Base-by-base conservation (phyloP, 2,797 vertebrate genomes). In the Otolemur crassicaudatus region DNA sequence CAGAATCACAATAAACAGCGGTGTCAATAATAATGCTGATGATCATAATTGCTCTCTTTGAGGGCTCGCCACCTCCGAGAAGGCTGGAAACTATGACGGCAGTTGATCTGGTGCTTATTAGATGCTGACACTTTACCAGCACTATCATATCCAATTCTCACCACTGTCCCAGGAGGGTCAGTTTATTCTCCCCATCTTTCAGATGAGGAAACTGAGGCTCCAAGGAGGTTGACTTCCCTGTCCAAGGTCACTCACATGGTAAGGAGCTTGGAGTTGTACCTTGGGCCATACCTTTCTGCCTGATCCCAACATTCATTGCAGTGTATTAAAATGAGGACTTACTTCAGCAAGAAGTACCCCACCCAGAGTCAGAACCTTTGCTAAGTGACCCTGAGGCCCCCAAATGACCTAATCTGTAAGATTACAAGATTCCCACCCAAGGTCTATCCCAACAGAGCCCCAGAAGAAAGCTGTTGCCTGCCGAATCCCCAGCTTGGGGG, bases 41-140 rank as follows among this genome's bases (percentile, higher is more conserved):
- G 3, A 2, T 22, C 7, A 0, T 0, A 2, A 12, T 1, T 1
- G 58, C n/a, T 12, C 1, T 31, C 3, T 29, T 0, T 3, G 72
- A 1, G 5, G 0, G 25, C 7, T 31, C 4, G 0, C 25, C 2
- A 0, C 1, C 10, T 37, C 60, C 27, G 1, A 0, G 4, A 4
- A 29, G 19, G 43, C 93, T 19, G 34, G 29, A 46, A 22, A 22
- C 20, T 11, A 0, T 0, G 46, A 22, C 19, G 0, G 34, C 65
- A 23, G 0, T 27, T 19, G 27, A 3, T 1, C 1, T 1, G 56
- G 19, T 85, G 37, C 72, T 83, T 67, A 23, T 61, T 17, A 60
- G 92, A 82, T 27, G 76, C 65, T 3, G 3, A 56, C 11, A 0
- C 14, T 73, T 22, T 40, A n/a, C n/a, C 16, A 53, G 69, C 22